Conservation (phyloP, 2,797 vertebrate species). For the Eulemur rubriventer region DNA sequence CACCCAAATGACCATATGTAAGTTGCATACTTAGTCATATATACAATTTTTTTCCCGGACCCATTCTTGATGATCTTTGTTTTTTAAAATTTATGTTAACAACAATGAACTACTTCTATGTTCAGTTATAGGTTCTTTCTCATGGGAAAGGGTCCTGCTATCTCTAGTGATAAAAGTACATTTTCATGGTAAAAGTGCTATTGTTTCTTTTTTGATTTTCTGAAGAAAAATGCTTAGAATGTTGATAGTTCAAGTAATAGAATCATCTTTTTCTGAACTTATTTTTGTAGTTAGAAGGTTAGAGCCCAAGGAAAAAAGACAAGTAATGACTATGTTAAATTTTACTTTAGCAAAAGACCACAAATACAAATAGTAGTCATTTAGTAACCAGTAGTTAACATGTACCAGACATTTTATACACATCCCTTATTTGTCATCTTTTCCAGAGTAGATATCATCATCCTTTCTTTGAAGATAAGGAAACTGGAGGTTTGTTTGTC, state of each 20-base stretch:
- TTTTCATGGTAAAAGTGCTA: slow-evolving; percentile 34
- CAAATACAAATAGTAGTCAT: background rate
- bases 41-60: background rate
- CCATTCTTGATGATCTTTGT: background rate
- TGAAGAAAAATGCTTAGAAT: slow-evolving; percentile 19
- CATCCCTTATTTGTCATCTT: background rate
- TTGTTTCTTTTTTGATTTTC: slow-evolving; percentile 30
- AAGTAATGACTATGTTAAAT: background rate
- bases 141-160: background rate
- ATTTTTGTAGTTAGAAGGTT: background rate
- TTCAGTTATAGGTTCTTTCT: background rate
- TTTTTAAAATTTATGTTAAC: slow-evolving; percentile 5
- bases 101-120: slow-evolving; percentile 21
- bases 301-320: background rate
- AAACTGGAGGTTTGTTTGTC: background rate
- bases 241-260: background rate
- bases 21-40: background rate
- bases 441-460: background rate
- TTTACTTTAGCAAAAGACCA: background rate
- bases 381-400: background rate
- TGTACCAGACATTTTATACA: background rate
- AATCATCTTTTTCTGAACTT: background rate
- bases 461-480: background rate
- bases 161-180: slow-evolving; percentile 26
- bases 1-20: background rate